Base-by-base conservation (phyloP, 2,797 vertebrate species). In the Syngnathus rostellatus region DNA sequence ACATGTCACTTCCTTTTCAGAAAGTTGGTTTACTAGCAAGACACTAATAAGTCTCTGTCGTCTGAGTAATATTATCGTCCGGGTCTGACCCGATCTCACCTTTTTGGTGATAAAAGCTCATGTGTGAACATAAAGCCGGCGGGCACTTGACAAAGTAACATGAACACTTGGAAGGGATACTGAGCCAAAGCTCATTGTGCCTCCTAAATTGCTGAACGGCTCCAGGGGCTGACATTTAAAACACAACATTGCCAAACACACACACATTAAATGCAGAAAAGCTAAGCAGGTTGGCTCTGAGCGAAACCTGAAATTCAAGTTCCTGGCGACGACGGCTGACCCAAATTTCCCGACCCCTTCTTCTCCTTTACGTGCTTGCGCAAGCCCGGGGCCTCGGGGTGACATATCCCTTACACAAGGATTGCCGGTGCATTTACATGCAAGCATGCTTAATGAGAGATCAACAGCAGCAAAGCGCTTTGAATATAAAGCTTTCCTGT, bases 401-500 rank as follows among this genome's bases (percentile, higher is more conserved):
- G 81, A 83, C 76, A 73, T 89, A 85, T 91, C 88, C 85, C 85
- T 86, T 88, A 88, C 88, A 89, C 85, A 82, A 82, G 82, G 84
- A 86, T 87, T 90, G 91, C 86, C 85, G 84, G 86, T 84, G 85
- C 90, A 87, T 90, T 89, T 90, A 88, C 89, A 89, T 88, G 60
- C 40, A 8, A 88, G 87, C 88, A 86, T 85, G 83, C 83, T 89
- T 91, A 92, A 93, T 92, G 90, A 92, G 88, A 92, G 89, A 92
- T 92, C 90, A 92, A 90, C 89, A 87, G 85, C 80, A 76, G 84
- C 75, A 81, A 86, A 87, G 86, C 78, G 83, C 76, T 82, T 86
- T 70, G 86, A 86, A 89, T 89, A 90, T 88, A 92, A 91, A 86
- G 89, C 89, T 90, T 90, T 90, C 89, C 91, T 88, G 84, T 88